Base-by-base conservation (phyloP, 2,797 vertebrate species). In the Melopsittacus undulatus region DNA sequence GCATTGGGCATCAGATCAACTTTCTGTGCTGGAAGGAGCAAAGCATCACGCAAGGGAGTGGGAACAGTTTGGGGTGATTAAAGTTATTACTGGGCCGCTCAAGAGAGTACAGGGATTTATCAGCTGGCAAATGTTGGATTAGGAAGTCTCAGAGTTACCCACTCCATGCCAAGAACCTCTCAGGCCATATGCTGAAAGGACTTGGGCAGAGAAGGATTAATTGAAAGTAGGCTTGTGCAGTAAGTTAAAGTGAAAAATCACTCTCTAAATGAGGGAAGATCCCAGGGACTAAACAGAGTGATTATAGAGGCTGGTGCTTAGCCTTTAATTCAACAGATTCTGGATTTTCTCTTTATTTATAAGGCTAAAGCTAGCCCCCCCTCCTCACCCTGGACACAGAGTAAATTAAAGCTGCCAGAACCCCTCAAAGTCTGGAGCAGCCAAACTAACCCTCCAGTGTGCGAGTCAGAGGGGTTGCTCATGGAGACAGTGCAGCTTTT, bases 221-320 rank as follows among this genome's bases (percentile, higher is more conserved):
- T 86, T 80, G 96, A 90, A 90, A 97, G 75, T 72, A 83, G 93
- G 78, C 29, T 91, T 84, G 84, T 76, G 59, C 82, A 72, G 63
- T 67, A 87, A 73, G 89, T 93, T 95, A 72, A 95, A 93, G 84
- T 80, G 95, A 72, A 95, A 97, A 97, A 96, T 87, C 89, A 43
- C 81, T 92, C 77, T 87, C 76, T 94, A 96, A 97, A 97, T 93
- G 95, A 94, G 92, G 63, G 69, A 97, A 93, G 95, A 97, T 96
- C 95, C 59, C 62, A 77, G 72, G 72, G 88, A 86, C 93, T 94
- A 57, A 43, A 48, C 23, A 11, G 83, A 63, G 56, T 96, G 95
- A 97, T 97, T 97, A 97, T 85, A 97, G 75, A 79, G 87, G 78
- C 56, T 63, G 56, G 36, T 83, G 83, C 90, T 97, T 87, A 97